A percentile compares a stretch with the other conserved stretches of the same genome.
These are phyloP conservation scores for Solenodon paradoxus DNA, from an alignment of 2,113 vertebrate genomes.

Conservation along the genomic window DNA sequence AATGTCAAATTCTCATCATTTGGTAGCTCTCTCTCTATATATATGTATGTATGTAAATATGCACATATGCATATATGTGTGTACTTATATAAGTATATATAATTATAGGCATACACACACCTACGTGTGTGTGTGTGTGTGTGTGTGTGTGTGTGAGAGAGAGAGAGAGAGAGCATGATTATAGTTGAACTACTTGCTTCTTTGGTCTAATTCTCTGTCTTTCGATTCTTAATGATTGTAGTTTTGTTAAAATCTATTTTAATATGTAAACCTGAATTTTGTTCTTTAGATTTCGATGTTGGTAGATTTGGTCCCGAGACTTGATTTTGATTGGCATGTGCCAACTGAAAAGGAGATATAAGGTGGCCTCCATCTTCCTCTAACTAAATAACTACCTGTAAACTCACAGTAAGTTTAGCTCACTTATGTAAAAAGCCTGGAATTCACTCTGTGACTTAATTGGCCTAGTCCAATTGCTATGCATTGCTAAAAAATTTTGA, in stretches of 20 bases:
- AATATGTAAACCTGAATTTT: not conserved
- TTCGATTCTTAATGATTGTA: not conserved
- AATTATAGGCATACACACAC: too few relatives aligned
- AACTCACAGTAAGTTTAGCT: not conserved
- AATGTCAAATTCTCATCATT: not conserved
- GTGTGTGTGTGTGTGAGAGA: too few relatives aligned
- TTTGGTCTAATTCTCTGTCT: not conserved
- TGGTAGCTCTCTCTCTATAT: too few relatives aligned
- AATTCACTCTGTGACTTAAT: not conserved
- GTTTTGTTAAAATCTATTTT: not conserved
- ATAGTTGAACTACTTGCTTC: not conserved
- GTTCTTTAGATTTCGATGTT: not conserved
- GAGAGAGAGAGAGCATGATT: too few relatives aligned
- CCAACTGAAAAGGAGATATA: not conserved
- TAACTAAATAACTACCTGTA: not conserved
- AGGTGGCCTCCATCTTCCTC: not conserved
- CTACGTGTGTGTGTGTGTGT: too few relatives aligned
- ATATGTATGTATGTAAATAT: too few relatives aligned
- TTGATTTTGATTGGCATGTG: not conserved
- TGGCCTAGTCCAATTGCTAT: not conserved
- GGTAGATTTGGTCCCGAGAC: not conserved
- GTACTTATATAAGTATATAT: too few relatives aligned
- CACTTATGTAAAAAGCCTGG: not conserved
- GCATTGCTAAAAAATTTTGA: constrained; percentile 23
- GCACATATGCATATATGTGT: too few relatives aligned